A percentile compares a stretch with the other conserved stretches of the same genome.
These are phyloP conservation scores for Sturnira hondurensis DNA, from an alignment of 2,113 vertebrate genomes.

Conservation along the genomic window DNA sequence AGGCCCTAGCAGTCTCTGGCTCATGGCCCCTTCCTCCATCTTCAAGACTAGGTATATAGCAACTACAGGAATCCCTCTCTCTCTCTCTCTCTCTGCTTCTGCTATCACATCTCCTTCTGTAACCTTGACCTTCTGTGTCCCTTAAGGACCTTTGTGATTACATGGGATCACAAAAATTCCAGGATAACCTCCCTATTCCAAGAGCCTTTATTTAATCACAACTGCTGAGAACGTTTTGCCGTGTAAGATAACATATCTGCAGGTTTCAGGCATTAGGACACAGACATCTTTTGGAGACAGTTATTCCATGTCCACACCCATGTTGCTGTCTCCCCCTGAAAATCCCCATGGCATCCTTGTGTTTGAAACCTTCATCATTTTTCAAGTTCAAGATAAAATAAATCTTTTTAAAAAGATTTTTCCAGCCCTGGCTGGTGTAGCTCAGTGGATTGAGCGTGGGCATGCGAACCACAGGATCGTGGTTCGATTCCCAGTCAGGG, in stretches of 20 bases:
- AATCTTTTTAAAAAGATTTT: background rate
- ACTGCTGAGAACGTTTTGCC: background rate
- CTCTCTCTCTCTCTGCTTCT: background rate
- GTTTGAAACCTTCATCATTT: background rate
- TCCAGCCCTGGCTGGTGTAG: no score
- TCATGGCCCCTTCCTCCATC: background rate
- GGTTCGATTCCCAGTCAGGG: no score
- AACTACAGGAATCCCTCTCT: background rate
- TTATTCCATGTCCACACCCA: background rate
- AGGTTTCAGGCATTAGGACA: background rate
- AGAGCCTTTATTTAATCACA: background rate
- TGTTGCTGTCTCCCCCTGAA: background rate
- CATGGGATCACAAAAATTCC: background rate
- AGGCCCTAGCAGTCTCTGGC: background rate
- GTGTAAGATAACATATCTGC: background rate
- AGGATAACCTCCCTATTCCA: background rate
- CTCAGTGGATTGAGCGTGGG: no score
- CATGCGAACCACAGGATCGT: no score
- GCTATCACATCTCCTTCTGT: background rate
- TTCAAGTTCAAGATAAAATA: background rate
- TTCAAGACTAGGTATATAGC: background rate
- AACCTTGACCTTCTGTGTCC: background rate
- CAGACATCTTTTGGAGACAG: background rate
- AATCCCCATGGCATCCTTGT: background rate
- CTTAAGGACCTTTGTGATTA: background rate